phyloP scores from a whole-genome alignment of 2,888 invertebrate species.

The Galerucella pusilla region DNA sequence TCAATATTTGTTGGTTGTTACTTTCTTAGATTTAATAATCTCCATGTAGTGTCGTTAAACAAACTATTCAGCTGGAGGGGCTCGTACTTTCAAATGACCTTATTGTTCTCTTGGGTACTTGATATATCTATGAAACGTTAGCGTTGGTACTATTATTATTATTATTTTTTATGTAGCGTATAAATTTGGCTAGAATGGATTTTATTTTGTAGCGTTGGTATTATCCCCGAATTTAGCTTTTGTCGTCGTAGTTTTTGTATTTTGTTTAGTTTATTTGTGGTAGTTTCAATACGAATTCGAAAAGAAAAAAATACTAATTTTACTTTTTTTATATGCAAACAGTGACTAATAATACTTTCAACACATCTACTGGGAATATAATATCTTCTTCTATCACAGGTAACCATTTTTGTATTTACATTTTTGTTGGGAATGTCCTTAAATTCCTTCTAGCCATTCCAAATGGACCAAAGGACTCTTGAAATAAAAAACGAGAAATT shows the following conservation, averaged over 20 bases:
- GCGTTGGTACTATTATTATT: slow-evolving; percentile 16
- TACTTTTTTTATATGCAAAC: slow-evolving; percentile 49
- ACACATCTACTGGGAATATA: slow-evolving; percentile 56
- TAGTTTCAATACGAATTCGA: not conserved
- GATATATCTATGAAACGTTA: not conserved
- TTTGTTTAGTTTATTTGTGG: slow-evolving; percentile 17
- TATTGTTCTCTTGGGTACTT: no score
- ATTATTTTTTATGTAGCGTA: not conserved
- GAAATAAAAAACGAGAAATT: not conserved
- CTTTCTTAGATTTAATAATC: not conserved
- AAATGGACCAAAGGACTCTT: not conserved
- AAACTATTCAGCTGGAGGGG: no score
- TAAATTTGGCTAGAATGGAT: slow-evolving; percentile 30
- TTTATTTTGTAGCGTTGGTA: slow-evolving; percentile 19
- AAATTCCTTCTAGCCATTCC: slow-evolving; percentile 28
- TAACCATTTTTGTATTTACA: slow-evolving; percentile 42
- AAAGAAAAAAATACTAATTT: slow-evolving; percentile 6
- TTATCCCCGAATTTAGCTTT: not conserved
- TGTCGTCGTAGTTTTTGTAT: slow-evolving; percentile 1
- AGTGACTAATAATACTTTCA: slow-evolving; percentile 62
- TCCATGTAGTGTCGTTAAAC: not conserved
- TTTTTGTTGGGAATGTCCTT: slow-evolving; percentile 10
- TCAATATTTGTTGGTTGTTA: no score
- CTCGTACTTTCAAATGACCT: no score
- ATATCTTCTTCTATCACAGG: slow-evolving; percentile 56